These are phyloP conservation scores for Cosmopolites sordidus DNA, from an alignment of 2,888 invertebrate species.

Conservation along the genomic window DNA sequence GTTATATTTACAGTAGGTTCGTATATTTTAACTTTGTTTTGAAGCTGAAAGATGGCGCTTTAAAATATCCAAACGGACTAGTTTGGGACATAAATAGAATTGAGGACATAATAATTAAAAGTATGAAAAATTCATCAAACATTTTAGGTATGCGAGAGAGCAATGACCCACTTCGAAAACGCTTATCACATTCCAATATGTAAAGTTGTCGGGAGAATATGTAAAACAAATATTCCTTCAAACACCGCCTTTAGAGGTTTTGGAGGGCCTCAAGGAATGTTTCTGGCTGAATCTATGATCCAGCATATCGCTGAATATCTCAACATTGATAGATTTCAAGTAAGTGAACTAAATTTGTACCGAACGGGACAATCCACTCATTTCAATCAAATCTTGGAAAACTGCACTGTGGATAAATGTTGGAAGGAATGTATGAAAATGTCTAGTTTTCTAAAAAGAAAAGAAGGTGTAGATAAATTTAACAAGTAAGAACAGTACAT, in stretches of 20 bases:
- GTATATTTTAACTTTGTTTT: too few species aligned
- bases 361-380: conserved; percentile 73
- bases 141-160: conserved; percentile 73
- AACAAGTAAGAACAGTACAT: conserved; percentile 57
- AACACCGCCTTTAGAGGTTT: conserved; percentile 93
- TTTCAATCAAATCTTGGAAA: conserved; percentile 67
- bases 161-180: conserved; percentile 80
- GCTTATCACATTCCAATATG: conserved; percentile 75
- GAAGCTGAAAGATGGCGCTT: too few species aligned
- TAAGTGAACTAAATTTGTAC: conserved; percentile 70
- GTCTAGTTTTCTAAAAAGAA: conserved; percentile 60
- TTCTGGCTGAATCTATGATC: conserved; percentile 73
- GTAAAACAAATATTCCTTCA: conserved; percentile 85
- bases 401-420: conserved; percentile 70
- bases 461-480: conserved; percentile 59
- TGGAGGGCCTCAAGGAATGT: conserved; percentile 89
- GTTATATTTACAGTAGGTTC: too few species aligned
- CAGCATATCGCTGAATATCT: conserved; percentile 70
- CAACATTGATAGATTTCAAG: conserved; percentile 59
- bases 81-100: too few species aligned
- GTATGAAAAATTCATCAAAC: too few species aligned
- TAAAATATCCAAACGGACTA: too few species aligned
- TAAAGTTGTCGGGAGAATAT: conserved; percentile 66
- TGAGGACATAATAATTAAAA: too few species aligned
- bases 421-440: conserved; percentile 73